Conservation (phyloP, 2,113 vertebrate genomes). For the Pterophyllum scalare region DNA sequence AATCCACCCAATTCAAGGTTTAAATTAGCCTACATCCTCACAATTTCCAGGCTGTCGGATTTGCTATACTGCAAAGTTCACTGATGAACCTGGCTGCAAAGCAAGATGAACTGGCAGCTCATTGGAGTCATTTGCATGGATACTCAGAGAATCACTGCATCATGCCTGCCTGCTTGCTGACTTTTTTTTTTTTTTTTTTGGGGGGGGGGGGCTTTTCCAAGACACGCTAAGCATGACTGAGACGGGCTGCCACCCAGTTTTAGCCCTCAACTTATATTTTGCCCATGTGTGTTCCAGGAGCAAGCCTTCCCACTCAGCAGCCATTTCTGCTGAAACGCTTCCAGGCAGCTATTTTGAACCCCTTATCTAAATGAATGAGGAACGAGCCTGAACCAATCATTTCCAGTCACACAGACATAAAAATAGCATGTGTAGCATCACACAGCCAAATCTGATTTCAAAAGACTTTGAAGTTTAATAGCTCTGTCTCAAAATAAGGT, state of each 20-base stretch:
- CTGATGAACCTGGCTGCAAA: not conserved
- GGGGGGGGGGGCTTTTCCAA: not conserved
- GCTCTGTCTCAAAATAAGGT: too few relatives aligned
- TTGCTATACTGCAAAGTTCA: not conserved
- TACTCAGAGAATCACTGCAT: not conserved
- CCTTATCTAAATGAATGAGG: too few relatives aligned
- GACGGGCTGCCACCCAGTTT: not conserved
- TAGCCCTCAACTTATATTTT: not conserved
- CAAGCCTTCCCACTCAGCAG: not conserved
- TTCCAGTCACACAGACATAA: not conserved
- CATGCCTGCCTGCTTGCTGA: not conserved
- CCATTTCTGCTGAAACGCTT: not conserved
- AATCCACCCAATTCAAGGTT: not conserved
- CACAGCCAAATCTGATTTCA: not conserved
- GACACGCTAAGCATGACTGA: not conserved
- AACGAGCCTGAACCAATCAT: too few relatives aligned
- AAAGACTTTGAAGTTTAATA: too few relatives aligned
- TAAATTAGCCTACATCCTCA: not conserved
- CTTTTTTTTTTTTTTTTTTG: too few relatives aligned
- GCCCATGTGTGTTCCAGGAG: not conserved
- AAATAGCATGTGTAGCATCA: not conserved
- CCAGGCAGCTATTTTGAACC: not conserved
- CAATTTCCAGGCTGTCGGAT: not conserved
- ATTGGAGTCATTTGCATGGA: not conserved
- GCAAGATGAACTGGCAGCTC: not conserved